Percentiles rank a stretch among this genome's conserved stretches.
phyloP scores from a whole-genome alignment of 1,140 invertebrate genomes.

The Phthorimaea operculella region DNA sequence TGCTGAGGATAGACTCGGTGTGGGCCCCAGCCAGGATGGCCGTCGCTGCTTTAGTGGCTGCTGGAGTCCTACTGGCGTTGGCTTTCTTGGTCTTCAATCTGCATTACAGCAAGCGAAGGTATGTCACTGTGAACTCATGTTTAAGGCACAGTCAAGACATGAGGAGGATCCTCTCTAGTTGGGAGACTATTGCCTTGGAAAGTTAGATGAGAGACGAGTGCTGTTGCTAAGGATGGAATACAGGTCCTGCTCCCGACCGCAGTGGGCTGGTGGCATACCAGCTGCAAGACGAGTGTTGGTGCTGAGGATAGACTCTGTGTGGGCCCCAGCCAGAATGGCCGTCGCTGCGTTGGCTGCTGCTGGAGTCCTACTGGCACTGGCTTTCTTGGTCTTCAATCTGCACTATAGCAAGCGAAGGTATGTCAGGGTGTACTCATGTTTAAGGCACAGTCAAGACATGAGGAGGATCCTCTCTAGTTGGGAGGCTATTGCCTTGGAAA shows the following conservation, averaged over 20 bases:
- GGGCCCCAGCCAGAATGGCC: constrained; percentile 63
- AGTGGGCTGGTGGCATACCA: constrained; percentile 82
- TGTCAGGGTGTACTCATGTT: too few relatives aligned
- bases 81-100: constrained; percentile 88
- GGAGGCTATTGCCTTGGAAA: too few relatives aligned
- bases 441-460: too few relatives aligned
- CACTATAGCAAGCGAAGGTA: constrained; percentile 88
- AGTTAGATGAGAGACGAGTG: constrained; percentile 81
- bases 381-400: constrained; percentile 87
- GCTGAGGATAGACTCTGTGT: constrained; percentile 78
- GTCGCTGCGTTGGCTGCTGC: constrained; percentile 74
- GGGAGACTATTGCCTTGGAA: too few relatives aligned
- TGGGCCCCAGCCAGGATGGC: constrained; percentile 66
- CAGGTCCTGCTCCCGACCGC: constrained; percentile 73
- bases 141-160: too few relatives aligned
- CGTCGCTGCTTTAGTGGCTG: constrained; percentile 72
- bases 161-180: too few relatives aligned
- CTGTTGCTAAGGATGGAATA: constrained; percentile 77
- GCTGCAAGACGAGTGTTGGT: constrained; percentile 81
- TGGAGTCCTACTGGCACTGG: constrained; percentile 81
- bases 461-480: too few relatives aligned
- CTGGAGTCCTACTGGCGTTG: constrained; percentile 82
- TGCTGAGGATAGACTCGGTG: constrained; percentile 79
- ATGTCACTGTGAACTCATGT: too few relatives aligned
- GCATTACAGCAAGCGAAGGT: too few relatives aligned